Percentiles rank a stretch among this genome's conserved stretches.
These are phyloP conservation scores for Diadegma fenestrale DNA, from an alignment of 2,888 invertebrate species.

Conservation along the genomic window DNA sequence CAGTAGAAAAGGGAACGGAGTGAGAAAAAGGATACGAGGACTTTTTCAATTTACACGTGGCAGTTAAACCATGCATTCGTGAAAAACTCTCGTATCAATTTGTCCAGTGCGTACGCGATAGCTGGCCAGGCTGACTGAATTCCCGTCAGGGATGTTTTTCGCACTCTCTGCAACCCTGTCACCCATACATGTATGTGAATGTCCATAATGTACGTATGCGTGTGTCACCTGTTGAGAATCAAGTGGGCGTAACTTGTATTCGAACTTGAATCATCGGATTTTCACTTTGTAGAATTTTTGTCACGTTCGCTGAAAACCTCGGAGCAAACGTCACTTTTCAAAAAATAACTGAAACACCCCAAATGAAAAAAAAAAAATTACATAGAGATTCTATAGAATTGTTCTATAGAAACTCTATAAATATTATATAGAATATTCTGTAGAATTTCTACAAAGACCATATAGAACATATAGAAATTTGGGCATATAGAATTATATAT, in stretches of 20 bases:
- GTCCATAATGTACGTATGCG: not conserved
- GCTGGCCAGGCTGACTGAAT: slow-evolving; percentile 28
- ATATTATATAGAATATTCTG: no score
- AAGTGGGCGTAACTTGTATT: not conserved
- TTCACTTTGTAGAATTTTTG: not conserved
- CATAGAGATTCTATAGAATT: no score
- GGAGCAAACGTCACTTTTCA: no score
- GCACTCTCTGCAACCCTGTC: not conserved
- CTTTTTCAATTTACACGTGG: slow-evolving; percentile 70
- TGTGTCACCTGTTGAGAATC: not conserved
- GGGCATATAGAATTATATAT: no score
- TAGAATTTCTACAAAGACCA: no score
- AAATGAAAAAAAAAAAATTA: no score
- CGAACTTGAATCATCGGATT: not conserved
- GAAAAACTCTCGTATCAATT: slow-evolving; percentile 73
- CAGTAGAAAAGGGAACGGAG: not conserved
- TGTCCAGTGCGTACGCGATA: slow-evolving; percentile 59
- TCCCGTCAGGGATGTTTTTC: slow-evolving; percentile 47
- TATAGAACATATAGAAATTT: no score
- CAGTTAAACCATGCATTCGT: slow-evolving; percentile 69
- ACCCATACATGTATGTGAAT: not conserved
- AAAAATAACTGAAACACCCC: no score
- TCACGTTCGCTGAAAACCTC: not conserved
- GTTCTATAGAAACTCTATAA: no score
- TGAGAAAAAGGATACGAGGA: slow-evolving; percentile 30